A percentile compares a stretch with the other conserved stretches of the same genome.
Evolutionary conservation across 2,113 vertebrate genomes (phyloP).

Genomic region (Sphyrna mokarran): DNA sequence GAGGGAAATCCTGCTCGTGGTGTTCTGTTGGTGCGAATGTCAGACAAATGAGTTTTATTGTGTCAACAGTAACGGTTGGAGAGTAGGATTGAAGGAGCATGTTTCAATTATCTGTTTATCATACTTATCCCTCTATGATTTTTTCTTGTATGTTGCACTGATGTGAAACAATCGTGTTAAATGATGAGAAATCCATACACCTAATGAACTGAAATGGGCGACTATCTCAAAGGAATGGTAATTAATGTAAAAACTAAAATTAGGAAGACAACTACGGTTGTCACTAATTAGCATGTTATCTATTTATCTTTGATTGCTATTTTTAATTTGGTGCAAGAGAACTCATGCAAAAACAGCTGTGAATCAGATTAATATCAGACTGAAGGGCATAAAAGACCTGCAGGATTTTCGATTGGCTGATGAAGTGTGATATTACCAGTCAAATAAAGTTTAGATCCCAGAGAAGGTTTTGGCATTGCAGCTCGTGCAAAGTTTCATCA

Average conservation of each 20-base stretch:
- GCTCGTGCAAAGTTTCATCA: background rate
- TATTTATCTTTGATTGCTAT: constrained; percentile 33
- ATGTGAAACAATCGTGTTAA: constrained; percentile 36
- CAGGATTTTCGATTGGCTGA: background rate
- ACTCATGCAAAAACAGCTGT: background rate
- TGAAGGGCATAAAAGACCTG: background rate
- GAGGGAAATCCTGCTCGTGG: constrained; percentile 11
- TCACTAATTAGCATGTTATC: constrained; percentile 23
- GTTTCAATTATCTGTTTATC: constrained; percentile 36
- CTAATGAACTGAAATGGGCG: constrained; percentile 37
- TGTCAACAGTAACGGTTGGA: constrained; percentile 32
- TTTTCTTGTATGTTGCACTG: constrained; percentile 31
- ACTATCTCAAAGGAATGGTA: constrained; percentile 34
- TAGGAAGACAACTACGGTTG: constrained; percentile 26
- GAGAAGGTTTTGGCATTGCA: background rate
- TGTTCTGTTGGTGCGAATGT: constrained; percentile 30
- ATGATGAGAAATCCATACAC: constrained; percentile 27
- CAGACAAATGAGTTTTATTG: constrained; percentile 25
- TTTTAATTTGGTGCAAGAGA: constrained; percentile 17
- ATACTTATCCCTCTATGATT: constrained; percentile 29
- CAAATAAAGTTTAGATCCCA: background rate
- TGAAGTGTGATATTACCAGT: background rate
- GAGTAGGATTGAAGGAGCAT: background rate
- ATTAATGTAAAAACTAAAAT: constrained; percentile 36
- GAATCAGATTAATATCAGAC: background rate